phyloP scores from a whole-genome alignment of 2,113 vertebrate species.

The Corythoichthys haematopterus region DNA sequence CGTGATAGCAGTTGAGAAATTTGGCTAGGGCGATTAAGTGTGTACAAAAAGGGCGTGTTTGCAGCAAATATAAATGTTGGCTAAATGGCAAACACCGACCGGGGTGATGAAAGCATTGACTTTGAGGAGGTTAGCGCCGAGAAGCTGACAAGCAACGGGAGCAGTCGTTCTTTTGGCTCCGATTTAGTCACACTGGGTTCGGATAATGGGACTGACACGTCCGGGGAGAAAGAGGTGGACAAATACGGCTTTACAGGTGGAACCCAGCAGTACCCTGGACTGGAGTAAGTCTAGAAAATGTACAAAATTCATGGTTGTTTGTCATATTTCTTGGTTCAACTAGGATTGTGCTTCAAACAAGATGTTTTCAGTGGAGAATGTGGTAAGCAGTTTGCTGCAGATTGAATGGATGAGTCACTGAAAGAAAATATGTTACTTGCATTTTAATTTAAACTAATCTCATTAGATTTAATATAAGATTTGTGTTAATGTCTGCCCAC shows the following conservation, averaged over 20 bases:
- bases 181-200: constrained; percentile 54
- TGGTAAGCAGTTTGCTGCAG: no score
- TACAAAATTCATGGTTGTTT: neutral
- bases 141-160: constrained; percentile 61
- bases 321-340: neutral
- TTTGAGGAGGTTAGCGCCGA: constrained; percentile 66
- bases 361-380: no score
- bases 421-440: neutral
- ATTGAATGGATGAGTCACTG: no score
- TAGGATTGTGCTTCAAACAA: no score
- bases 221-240: constrained; percentile 75
- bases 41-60: neutral
- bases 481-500: neutral
- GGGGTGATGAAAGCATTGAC: constrained; percentile 67
- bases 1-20: neutral
- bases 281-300: constrained; percentile 62
- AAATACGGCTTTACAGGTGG: constrained; percentile 89
- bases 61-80: constrained; percentile 24
- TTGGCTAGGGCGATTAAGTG: neutral
- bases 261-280: constrained; percentile 73
- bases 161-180: constrained; percentile 61
- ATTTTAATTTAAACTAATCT: neutral
- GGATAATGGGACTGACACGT: constrained; percentile 74
- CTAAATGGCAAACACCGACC: constrained; percentile 63
- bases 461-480: neutral